Evolutionary conservation across 2,113 vertebrate species (phyloP).

Genomic region (Crotalus horridus): DNA sequence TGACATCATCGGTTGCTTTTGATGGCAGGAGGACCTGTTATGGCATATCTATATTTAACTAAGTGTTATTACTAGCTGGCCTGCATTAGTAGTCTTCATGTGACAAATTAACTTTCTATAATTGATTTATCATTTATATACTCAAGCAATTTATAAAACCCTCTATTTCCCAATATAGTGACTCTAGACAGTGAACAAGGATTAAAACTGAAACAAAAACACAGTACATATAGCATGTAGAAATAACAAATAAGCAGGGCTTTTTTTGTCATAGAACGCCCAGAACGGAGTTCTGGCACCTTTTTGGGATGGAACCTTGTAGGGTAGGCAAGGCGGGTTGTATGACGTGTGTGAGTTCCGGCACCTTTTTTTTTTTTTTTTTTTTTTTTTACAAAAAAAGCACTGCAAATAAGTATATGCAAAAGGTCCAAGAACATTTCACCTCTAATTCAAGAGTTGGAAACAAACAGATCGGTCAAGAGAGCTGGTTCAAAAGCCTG

Average conservation of each 20-base stretch:
- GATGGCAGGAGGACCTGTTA: neutral
- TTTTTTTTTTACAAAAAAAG: no score
- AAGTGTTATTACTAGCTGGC: neutral
- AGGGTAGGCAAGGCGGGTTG: no score
- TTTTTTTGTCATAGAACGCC: no score
- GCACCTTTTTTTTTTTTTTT: no score
- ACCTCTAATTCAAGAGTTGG: neutral
- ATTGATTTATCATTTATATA: neutral
- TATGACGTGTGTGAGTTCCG: no score
- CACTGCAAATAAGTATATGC: neutral
- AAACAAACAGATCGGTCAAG: neutral
- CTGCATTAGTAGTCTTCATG: neutral
- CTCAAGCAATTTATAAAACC: neutral
- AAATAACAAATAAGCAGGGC: neutral
- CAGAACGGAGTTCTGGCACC: no score
- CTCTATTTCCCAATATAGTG: neutral
- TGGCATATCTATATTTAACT: neutral
- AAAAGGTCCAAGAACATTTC: neutral
- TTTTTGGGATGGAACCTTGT: no score
- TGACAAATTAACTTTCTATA: neutral
- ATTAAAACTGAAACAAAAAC: neutral
- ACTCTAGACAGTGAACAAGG: neutral
- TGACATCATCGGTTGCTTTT: neutral
- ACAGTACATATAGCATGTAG: neutral
- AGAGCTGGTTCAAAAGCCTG: neutral